Base-by-base conservation (phyloP, 2,888 invertebrate species). In the Lomographa bimaculata region DNA sequence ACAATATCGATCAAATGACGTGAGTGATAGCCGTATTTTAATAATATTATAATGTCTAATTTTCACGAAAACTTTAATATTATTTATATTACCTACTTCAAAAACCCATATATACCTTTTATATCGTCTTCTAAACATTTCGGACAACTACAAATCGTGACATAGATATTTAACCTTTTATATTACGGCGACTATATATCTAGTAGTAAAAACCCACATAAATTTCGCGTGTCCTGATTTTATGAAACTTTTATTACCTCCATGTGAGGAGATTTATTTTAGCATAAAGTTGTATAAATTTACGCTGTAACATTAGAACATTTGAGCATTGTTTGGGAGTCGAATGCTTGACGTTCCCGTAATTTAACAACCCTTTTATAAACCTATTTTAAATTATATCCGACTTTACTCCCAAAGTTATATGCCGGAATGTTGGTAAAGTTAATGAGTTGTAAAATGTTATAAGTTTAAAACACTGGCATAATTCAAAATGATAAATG, bases 201-300 rank as follows among this genome's bases (percentile, higher is more conserved):
- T 20, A 41, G 16, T 16, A 27, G n/a, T 33, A 18, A 36, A 16
- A 11, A 3, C 9, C 20, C 10, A 17, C 30, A 24, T 43, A 43
- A 23, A 21, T 35, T 26, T 27, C 20, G 17, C 30, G 21, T 32
- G 30, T 23, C 21, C 16, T 27, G 32, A 36, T 19, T 36, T 32
- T 17, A 36, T 7, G 23, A 27, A 19, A 21, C 9, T 32, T 42
- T 43, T 43, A 32, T 14, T 12, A 23, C 27, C 32, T 32, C 20
- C 42, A 42, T 26, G 30, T 16, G 23, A 35, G 25, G 42, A 36
- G 36, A 42, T 42, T 42, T 40, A 40, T 34, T 21, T 25, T 21
- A 12, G 27, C 42, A 36, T 42, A 42, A 42, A 42, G 16, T 5
- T 18, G 27, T 27, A 32, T 36, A 36, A 36, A 32, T 30, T 30